Base-by-base conservation (phyloP, 2,797 vertebrate species). In the Chloroceryle inda region DNA sequence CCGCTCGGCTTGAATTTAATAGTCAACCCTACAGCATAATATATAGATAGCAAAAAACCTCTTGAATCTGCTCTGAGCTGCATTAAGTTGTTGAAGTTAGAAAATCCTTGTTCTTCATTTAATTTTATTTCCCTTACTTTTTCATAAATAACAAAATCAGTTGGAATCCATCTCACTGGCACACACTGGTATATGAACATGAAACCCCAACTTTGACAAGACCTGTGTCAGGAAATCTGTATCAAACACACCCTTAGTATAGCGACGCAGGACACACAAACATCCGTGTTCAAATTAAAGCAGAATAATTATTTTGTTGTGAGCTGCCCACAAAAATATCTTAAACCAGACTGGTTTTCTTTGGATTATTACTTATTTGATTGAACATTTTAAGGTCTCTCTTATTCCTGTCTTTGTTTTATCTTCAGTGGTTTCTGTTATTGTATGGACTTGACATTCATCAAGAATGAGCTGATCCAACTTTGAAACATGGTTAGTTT, bases 1-100 rank as follows among this genome's bases (percentile, higher is more conserved):
- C 95, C 78, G 79, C 94, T 88, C 27, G 53, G 21, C 85, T 96
- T 92, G 85, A 96, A 93, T 93, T 86, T 95, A 95, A 96, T 71
- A 94, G 95, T 90, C 84, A 94, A 92, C 55, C 72, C 87, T 94
- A 91, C 86, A 87, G 76, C 37, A 69, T 47, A 88, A 95, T 82
- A 67, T 85, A 92, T 45, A 96, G 93, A 92, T 80, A 88, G 31
- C 0, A 2, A 95, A 95, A 52, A 18, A 4, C 27, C 50, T 27
- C 91, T 86, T 89, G 33, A 96, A 95, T 92, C 62, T 95, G 66
- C 76, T 91, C 91, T 91, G 78, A 94, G 74, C 35, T 66, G 53
- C 47, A 44, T 88, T 64, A 89, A 83, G 75, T 62, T 84, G 71
- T 42, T 90, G 79, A 97, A 81, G 77, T 61, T 33, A 67, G 76